Conservation (phyloP, 92 coral and sea anemone genomes). For the Umimayanthus chanpuru region DNA sequence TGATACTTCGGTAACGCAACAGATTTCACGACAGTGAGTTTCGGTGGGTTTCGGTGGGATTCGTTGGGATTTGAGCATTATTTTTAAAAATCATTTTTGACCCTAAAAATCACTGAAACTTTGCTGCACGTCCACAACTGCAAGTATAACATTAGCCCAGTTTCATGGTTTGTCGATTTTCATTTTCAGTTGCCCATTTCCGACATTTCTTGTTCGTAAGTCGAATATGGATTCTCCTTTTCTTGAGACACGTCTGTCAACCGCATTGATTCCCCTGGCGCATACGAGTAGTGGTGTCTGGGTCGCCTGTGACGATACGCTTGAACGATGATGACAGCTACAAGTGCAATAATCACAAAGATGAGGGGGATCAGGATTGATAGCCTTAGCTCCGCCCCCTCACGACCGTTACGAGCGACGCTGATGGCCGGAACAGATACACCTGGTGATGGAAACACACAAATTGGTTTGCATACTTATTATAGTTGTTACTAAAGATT, state of each 20-base stretch:
- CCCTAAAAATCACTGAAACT: too few species aligned
- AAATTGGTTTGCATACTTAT: too few species aligned
- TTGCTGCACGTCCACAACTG: too few species aligned
- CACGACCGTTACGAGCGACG: neutral
- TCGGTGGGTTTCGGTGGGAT: too few species aligned
- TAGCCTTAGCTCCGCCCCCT: conserved; percentile 4
- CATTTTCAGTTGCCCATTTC: neutral
- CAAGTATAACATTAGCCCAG: too few species aligned
- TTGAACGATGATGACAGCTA: neutral
- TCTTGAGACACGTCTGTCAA: neutral
- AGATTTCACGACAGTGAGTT: too few species aligned
- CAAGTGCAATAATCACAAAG: conserved; percentile 5
- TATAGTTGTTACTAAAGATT: too few species aligned
- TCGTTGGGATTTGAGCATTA: too few species aligned
- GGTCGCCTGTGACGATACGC: conserved; percentile 18
- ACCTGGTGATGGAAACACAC: neutral
- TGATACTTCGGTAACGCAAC: too few species aligned
- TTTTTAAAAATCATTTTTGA: too few species aligned
- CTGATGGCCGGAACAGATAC: neutral
- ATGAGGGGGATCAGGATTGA: conserved; percentile 37
- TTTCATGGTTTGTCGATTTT: too few species aligned
- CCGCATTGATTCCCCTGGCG: neutral
- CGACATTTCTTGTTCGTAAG: conserved; percentile 15
- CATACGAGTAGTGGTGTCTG: neutral
- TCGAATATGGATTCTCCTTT: neutral